Evolutionary conservation across 1,140 invertebrate species (phyloP).

Genomic region (Brachionus rubens): DNA sequence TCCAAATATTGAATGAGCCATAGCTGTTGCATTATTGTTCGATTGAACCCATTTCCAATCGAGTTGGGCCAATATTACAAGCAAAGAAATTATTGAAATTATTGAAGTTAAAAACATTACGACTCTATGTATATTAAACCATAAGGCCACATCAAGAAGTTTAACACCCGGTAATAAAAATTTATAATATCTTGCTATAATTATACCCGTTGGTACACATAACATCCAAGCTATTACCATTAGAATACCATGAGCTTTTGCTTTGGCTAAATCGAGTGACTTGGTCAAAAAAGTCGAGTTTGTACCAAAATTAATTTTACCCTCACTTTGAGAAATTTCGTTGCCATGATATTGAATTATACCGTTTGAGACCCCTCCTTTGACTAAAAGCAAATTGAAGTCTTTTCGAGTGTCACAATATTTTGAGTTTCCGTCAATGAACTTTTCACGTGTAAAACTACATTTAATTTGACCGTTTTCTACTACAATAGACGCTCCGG

Average conservation of each 20-base stretch:
- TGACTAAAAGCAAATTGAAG: not conserved
- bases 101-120: not conserved
- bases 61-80: not conserved
- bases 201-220: not conserved
- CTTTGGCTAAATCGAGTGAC: not conserved
- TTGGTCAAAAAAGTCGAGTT: not conserved
- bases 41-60: not conserved
- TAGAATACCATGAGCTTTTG: not conserved
- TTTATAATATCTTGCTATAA: not conserved
- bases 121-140: not conserved
- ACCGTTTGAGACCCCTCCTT: not conserved
- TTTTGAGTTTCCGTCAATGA: not conserved
- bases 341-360: not conserved
- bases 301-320: not conserved
- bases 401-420: not conserved
- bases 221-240: not conserved
- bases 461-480: not conserved
- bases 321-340: not conserved
- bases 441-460: not conserved
- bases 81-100: not conserved
- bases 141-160: not conserved
- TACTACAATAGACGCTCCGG: not conserved
- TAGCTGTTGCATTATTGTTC: not conserved
- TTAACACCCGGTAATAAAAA: not conserved
- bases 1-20: not conserved